Evolutionary conservation across 2,888 invertebrate genomes (phyloP).

Genomic region (Leptinotarsa juncta): DNA sequence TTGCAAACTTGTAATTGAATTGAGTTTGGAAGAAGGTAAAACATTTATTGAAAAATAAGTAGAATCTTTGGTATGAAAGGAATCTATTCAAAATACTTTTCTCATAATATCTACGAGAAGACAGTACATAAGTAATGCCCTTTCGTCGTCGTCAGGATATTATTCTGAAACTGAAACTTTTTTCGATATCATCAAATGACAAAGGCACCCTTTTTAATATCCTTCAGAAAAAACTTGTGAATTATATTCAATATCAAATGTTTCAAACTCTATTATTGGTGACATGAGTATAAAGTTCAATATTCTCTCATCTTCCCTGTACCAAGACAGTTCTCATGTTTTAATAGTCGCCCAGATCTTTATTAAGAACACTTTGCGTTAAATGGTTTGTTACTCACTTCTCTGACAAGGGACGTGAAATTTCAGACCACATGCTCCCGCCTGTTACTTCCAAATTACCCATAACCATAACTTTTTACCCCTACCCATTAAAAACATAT

Average conservation of each 20-base stretch:
- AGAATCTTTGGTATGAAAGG: too few relatives aligned
- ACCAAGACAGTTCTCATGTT: constrained; percentile 26
- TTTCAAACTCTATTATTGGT: background rate
- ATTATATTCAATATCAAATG: background rate
- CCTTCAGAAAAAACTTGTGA: too few relatives aligned
- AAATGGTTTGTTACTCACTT: constrained; percentile 30
- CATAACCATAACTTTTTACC: constrained; percentile 25
- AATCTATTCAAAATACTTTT: too few relatives aligned
- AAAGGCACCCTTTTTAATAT: too few relatives aligned
- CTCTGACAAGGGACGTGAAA: constrained; percentile 18
- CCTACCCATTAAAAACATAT: constrained; percentile 27
- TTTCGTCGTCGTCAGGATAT: too few relatives aligned
- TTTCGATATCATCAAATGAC: too few relatives aligned
- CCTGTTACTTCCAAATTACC: constrained; percentile 26
- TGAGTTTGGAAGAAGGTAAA: too few relatives aligned
- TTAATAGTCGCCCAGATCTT: constrained; percentile 29
- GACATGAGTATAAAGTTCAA: constrained; percentile 5
- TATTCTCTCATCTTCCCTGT: constrained; percentile 16
- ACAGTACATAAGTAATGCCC: too few relatives aligned
- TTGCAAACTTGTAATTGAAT: too few relatives aligned
- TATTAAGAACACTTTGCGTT: constrained; percentile 33
- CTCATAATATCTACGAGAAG: too few relatives aligned
- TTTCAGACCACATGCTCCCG: constrained; percentile 28
- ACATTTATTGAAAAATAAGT: too few relatives aligned
- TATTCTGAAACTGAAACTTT: too few relatives aligned